These are phyloP conservation scores for Drosophila niveifrons DNA, from an alignment of 2,888 invertebrate genomes.

Conservation along the genomic window DNA sequence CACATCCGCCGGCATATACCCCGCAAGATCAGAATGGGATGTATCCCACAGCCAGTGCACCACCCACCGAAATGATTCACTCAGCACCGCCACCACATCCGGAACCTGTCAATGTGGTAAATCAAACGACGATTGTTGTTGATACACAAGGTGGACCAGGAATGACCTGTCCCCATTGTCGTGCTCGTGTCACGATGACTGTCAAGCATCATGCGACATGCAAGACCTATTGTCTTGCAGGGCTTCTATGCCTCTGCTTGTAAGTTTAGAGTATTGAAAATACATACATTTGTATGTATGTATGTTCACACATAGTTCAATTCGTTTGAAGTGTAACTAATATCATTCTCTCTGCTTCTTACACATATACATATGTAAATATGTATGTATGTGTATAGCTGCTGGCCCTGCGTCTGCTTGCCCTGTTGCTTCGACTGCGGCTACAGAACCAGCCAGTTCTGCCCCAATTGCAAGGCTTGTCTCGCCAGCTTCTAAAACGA, in stretches of 20 bases:
- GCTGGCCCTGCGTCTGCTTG: constrained; percentile 64
- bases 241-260: constrained; percentile 52
- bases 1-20: constrained; percentile 34
- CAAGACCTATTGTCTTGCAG: constrained; percentile 45
- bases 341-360: too few species aligned
- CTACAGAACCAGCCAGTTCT: constrained; percentile 55
- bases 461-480: constrained; percentile 66
- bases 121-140: constrained; percentile 33
- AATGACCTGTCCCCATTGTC: constrained; percentile 56
- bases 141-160: constrained; percentile 28
- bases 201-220: constrained; percentile 59
- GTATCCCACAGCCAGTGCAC: constrained; percentile 30
- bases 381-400: constrained; percentile 23
- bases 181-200: constrained; percentile 30
- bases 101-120: constrained; percentile 22
- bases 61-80: constrained; percentile 28
- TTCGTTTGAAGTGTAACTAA: too few species aligned
- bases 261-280: constrained; percentile 33
- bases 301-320: neutral
- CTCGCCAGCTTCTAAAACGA: constrained; percentile 50
- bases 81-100: neutral
- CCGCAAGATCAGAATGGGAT: neutral
- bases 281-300: neutral
- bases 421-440: constrained; percentile 67
- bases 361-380: neutral